Conservation (phyloP, 2,113 vertebrate species). For the Nestor notabilis region DNA sequence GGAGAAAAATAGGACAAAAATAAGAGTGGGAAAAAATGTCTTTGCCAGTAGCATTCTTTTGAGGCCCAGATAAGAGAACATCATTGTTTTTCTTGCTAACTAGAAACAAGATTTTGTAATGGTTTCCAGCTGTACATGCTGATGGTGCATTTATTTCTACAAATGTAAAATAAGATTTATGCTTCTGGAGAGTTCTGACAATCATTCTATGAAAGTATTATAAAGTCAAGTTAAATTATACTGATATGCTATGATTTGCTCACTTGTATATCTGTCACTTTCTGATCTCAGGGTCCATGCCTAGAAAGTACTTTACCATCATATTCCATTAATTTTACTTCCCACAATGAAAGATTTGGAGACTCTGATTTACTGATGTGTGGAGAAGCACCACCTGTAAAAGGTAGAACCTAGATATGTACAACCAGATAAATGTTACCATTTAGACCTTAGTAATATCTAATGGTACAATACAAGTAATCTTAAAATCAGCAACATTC, state of each 20-base stretch:
- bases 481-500: background rate
- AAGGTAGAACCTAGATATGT: conserved; percentile 63
- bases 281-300: conserved; percentile 60
- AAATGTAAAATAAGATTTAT: background rate
- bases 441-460: background rate
- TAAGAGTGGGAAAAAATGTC: background rate
- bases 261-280: background rate
- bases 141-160: background rate
- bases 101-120: background rate
- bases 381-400: conserved; percentile 38
- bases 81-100: background rate
- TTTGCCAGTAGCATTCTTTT: background rate
- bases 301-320: conserved; percentile 49
- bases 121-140: background rate
- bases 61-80: background rate
- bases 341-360: conserved; percentile 48
- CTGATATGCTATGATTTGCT: background rate
- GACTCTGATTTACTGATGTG: conserved; percentile 25
- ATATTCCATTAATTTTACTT: conserved; percentile 44
- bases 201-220: background rate
- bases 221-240: background rate
- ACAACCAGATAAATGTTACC: background rate
- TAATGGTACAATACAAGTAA: background rate
- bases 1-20: background rate
- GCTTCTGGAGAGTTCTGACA: background rate